phyloP scores from a whole-genome alignment of 2,113 vertebrate genomes.

The Tachycineta bicolor region DNA sequence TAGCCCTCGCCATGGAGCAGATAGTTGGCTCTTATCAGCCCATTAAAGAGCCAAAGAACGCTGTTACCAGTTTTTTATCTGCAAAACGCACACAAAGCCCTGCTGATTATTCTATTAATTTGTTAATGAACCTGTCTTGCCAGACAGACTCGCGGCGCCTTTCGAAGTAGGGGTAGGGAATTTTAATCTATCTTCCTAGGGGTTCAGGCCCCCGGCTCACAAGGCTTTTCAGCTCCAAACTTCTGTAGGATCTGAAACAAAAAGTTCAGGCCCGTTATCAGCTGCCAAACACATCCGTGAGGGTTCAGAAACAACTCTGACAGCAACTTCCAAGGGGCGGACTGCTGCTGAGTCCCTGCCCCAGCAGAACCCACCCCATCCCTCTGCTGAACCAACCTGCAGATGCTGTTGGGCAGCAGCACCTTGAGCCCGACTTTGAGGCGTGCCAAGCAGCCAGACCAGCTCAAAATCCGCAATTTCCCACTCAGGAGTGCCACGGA shows the following conservation, averaged over 20 bases:
- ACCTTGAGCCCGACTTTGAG: not conserved
- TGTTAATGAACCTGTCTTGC: conserved; percentile 83
- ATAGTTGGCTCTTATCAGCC: conserved; percentile 78
- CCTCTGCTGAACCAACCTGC: too few species aligned
- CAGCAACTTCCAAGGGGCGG: rapidly evolving
- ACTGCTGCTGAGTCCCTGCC: not conserved
- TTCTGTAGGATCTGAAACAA: not conserved
- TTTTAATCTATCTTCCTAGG: conserved; percentile 51
- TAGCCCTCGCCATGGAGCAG: conserved; percentile 72
- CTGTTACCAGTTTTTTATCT: conserved; percentile 84
- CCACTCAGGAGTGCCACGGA: not conserved
- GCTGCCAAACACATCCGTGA: not conserved
- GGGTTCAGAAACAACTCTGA: not conserved
- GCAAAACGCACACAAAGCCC: conserved; percentile 81
- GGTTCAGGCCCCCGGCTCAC: not conserved
- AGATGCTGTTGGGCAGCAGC: not conserved
- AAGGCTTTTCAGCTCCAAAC: conserved; percentile 6
- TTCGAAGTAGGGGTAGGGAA: conserved; percentile 49
- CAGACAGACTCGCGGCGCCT: conserved; percentile 66
- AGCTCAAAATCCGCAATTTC: not conserved
- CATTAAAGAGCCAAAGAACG: conserved; percentile 82
- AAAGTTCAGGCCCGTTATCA: not conserved
- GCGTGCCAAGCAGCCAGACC: not conserved
- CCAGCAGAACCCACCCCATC: rapidly evolving
- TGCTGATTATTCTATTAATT: conserved; percentile 86